These are phyloP conservation scores for Leptocoma aspasia DNA, from an alignment of 2,113 vertebrate genomes.

Conservation along the genomic window DNA sequence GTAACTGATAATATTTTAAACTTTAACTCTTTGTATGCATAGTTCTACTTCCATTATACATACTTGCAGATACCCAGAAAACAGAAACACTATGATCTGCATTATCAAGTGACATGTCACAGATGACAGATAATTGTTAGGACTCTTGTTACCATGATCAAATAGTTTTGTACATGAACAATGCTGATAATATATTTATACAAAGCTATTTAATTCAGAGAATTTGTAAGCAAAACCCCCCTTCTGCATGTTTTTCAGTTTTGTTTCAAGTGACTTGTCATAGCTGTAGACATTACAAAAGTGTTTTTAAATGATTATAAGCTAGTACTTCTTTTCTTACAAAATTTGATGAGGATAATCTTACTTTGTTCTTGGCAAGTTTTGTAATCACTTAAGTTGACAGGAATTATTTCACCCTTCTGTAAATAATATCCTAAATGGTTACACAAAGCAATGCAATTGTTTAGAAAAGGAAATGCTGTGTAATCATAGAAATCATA, in stretches of 20 bases:
- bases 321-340: neutral
- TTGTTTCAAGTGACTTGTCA: neutral
- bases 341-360: neutral
- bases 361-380: neutral
- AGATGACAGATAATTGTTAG: neutral
- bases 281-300: neutral
- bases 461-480: neutral
- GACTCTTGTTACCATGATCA: neutral
- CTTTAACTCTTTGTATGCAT: neutral
- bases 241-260: neutral
- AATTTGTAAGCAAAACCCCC: neutral
- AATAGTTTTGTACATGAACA: neutral
- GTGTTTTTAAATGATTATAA: neutral
- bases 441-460: neutral
- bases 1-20: neutral
- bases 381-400: neutral
- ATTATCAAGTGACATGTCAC: neutral
- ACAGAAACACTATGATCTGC: neutral
- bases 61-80: neutral
- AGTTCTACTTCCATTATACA: neutral
- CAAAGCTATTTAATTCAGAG: neutral
- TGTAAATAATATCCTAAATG: neutral
- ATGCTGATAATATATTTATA: neutral
- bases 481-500: neutral
- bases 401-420: neutral